Base-by-base conservation (phyloP, 2,888 invertebrate genomes). In the Andrena chrysosceles region DNA sequence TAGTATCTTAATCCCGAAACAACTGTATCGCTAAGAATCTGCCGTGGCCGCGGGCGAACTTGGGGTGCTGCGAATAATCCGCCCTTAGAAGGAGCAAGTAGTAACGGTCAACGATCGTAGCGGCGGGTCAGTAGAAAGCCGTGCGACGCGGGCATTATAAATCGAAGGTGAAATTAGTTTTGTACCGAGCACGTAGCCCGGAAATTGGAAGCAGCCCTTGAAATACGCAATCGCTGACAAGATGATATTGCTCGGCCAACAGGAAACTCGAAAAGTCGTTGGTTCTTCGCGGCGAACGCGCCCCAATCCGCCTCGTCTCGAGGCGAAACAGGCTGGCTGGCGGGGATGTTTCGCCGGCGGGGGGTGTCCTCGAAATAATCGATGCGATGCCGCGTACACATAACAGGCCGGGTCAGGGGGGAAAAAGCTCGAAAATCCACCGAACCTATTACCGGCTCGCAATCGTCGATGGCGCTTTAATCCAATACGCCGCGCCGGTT, bases 391-490 rank as follows among this genome's bases (percentile, higher is more conserved):
- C 33, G 33, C 49, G 13, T 13, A 48, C 23, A 13, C n/a, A 26
- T 2, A 13, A 13, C n/a, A n/a, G 16, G 31, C 31, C 20, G 70
- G 16, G 42, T 16, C 42, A 16, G 13, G 16, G 1, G 42, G 16
- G 1, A 5, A 5, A 42, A 42, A 42, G 42, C 42, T 68, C 35
- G 42, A 71, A 63, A 63, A 63, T 10, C 62, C 20, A 49, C 23
- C 26, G 13, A 31, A 33, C 33, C 54, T 52, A 71, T 72, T 54
- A 48, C 33, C 8, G 7, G 33, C 29, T 60, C 60, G 77, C 48
- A 59, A 23, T 78, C 64, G 79, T 80, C 78, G 78, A 78, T 71
- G 64, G 52, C 52, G 60, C 52, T 78, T 79, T 80, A 78, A 80
- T 72, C 72, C 80, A 62, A 78, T 78, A 48, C 69, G 1, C 66